Percentiles rank a stretch among this genome's conserved stretches.
These are phyloP conservation scores for Venturia canescens DNA, from an alignment of 1,140 invertebrate genomes.

Conservation along the genomic window DNA sequence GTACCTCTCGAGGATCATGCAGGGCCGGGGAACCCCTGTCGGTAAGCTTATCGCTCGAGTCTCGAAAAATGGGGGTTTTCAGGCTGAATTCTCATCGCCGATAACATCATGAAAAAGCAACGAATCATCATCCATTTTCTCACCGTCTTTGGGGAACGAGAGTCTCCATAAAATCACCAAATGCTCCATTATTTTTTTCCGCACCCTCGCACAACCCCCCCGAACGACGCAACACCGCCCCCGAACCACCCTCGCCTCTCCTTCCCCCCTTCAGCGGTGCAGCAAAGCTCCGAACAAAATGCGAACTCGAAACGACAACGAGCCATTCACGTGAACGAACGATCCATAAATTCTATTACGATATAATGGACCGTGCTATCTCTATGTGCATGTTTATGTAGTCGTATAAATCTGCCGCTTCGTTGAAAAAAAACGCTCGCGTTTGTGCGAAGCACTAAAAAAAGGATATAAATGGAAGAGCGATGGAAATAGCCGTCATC, in stretches of 20 bases:
- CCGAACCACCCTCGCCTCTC: background rate
- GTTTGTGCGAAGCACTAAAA: background rate
- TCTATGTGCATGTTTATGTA: background rate
- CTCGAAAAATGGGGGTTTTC: background rate
- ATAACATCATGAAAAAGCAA: background rate
- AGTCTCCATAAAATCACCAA: conserved; percentile 16
- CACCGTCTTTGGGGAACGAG: background rate
- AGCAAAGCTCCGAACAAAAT: conserved; percentile 26
- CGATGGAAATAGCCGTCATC: conserved; percentile 27
- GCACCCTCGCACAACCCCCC: background rate
- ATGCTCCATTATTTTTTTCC: background rate
- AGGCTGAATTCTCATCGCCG: background rate
- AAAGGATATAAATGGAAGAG: conserved; percentile 23
- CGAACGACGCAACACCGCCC: background rate
- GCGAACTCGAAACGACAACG: conserved; percentile 40
- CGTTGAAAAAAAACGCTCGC: too few species aligned
- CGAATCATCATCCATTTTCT: background rate
- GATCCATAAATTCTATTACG: conserved; percentile 43
- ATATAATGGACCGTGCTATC: background rate
- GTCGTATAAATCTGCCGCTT: background rate
- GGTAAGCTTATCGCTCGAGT: background rate
- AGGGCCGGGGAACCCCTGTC: background rate
- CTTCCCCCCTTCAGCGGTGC: background rate
- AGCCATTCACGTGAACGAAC: conserved; percentile 41
- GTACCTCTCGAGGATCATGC: background rate